phyloP scores from a whole-genome alignment of 2,797 vertebrate genomes.

The Oryzias dopingdopingensis region DNA sequence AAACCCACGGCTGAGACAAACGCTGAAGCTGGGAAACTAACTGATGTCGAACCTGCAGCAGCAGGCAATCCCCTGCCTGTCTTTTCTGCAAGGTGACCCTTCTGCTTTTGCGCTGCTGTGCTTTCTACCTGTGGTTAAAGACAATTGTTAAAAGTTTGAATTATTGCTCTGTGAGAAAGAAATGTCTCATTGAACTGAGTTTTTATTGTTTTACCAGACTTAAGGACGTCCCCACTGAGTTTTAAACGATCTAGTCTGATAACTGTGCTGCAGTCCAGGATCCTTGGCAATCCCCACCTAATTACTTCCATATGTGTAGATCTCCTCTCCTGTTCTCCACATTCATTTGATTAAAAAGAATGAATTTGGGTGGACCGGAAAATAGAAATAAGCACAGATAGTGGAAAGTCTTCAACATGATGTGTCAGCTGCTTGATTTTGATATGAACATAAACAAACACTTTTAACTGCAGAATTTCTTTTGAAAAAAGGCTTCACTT shows the following conservation, averaged over 20 bases:
- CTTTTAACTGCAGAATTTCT: too few relatives aligned
- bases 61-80: background rate
- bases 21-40: constrained; percentile 39
- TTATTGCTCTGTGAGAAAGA: background rate
- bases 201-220: constrained; percentile 45
- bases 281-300: constrained; percentile 59
- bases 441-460: too few relatives aligned
- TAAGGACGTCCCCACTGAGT: constrained; percentile 69
- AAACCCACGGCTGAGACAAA: constrained; percentile 28
- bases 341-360: constrained; percentile 1
- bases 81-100: constrained; percentile 11
- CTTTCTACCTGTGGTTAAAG: constrained; percentile 20
- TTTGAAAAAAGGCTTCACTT: too few relatives aligned
- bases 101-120: constrained; percentile 32
- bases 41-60: constrained; percentile 26
- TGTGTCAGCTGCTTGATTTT: too few relatives aligned
- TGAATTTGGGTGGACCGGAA: background rate
- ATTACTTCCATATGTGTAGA: constrained; percentile 69
- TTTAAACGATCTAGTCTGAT: constrained; percentile 70
- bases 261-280: constrained; percentile 64
- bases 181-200: constrained; percentile 20
- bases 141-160: constrained; percentile 26
- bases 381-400: background rate
- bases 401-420: too few relatives aligned
- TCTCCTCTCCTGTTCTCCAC: constrained; percentile 28